Conservation (phyloP, 2,113 vertebrate species). For the Tor tambroides region DNA sequence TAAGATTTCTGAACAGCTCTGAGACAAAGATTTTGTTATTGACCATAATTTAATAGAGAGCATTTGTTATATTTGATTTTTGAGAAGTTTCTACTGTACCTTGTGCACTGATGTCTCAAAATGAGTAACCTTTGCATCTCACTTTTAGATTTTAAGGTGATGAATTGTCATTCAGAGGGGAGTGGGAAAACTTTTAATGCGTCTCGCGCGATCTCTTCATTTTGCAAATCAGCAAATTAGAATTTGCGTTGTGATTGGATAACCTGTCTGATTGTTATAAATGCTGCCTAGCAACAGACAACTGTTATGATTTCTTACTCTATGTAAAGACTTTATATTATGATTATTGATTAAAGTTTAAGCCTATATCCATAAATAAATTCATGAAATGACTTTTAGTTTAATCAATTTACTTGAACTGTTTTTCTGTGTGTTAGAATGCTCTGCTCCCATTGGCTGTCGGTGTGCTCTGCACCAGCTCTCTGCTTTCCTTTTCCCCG, state of each 20-base stretch:
- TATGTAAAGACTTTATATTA: conserved; percentile 24
- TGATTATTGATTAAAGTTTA: conserved; percentile 21
- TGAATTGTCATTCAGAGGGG: neutral
- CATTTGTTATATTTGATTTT: conserved; percentile 29
- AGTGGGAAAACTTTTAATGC: conserved; percentile 1
- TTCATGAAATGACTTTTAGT: conserved; percentile 10
- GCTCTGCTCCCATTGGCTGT: conserved; percentile 45
- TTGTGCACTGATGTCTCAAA: conserved; percentile 2
- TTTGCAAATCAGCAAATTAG: neutral
- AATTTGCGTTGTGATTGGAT: conserved; percentile 28
- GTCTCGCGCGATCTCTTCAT: neutral
- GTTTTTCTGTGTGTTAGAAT: conserved; percentile 10
- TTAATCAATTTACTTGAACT: conserved; percentile 29
- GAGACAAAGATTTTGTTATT: conserved; percentile 25
- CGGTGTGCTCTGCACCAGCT: conserved; percentile 47
- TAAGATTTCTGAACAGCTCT: conserved; percentile 63
- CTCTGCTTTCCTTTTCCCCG: conserved; percentile 54
- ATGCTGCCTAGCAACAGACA: conserved; percentile 53
- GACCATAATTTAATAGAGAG: conserved; percentile 35
- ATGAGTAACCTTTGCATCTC: neutral
- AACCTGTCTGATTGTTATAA: neutral
- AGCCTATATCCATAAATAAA: conserved; percentile 3
- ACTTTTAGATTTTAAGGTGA: neutral
- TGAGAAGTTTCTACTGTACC: neutral
- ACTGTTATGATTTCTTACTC: conserved; percentile 18